phyloP scores from a whole-genome alignment of 1,140 invertebrate genomes.

The Agraylea sexmaculata region DNA sequence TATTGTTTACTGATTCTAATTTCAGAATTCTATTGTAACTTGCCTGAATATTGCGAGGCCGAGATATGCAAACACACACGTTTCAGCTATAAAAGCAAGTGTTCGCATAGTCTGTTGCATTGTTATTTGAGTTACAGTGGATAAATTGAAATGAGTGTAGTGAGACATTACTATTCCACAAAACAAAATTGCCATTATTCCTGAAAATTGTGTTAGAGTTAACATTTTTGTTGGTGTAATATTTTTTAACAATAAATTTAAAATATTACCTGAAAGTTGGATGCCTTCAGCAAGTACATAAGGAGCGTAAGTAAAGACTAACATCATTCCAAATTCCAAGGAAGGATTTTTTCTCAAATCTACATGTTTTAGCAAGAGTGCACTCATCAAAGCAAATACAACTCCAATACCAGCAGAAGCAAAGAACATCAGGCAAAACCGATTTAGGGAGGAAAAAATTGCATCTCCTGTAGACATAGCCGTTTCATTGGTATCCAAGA shows the following conservation, averaged over 20 bases:
- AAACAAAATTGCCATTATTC: constrained; percentile 98
- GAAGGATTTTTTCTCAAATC: constrained; percentile 96
- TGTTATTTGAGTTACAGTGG: constrained; percentile 96
- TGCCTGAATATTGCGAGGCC: constrained; percentile 85
- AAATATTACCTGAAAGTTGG: constrained; percentile 71
- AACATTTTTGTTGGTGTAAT: neutral
- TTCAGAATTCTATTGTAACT: constrained; percentile 1
- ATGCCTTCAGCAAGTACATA: constrained; percentile 97
- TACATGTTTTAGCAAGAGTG: constrained; percentile 88
- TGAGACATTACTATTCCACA: constrained; percentile 99
- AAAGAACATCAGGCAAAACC: constrained; percentile 97
- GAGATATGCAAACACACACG: constrained; percentile 98
- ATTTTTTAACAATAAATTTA: constrained; percentile 3
- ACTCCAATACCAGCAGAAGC: constrained; percentile 96
- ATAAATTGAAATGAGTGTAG: constrained; percentile 97
- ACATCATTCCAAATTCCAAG: constrained; percentile 95
- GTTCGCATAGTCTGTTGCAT: constrained; percentile 99
- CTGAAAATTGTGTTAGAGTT: constrained; percentile 40
- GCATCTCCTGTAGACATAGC: constrained; percentile 64
- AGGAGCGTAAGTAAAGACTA: constrained; percentile 96
- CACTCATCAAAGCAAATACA: constrained; percentile 86
- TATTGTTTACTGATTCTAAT: neutral
- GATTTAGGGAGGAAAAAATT: constrained; percentile 77
- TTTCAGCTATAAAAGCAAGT: constrained; percentile 94
- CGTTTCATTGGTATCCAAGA: constrained; percentile 64